Evolutionary conservation across 1,140 invertebrate genomes (phyloP).

Genomic region (Palaemon carinicauda): DNA sequence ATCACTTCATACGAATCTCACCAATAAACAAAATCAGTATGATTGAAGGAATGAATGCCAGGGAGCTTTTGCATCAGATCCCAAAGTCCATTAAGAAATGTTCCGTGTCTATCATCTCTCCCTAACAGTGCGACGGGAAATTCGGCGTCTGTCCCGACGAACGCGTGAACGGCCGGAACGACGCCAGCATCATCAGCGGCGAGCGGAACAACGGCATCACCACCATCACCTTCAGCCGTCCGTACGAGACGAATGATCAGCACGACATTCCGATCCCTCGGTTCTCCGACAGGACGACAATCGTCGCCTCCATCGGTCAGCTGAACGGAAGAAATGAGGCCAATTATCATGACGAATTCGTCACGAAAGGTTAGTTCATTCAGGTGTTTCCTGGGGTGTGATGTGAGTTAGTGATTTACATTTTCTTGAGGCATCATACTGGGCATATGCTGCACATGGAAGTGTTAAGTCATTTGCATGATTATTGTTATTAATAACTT

Average conservation of each 20-base stretch:
- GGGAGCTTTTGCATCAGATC: too few species aligned
- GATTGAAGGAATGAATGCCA: too few species aligned
- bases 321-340: slow-evolving; percentile 81
- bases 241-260: slow-evolving; percentile 77
- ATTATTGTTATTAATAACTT: too few species aligned
- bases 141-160: slow-evolving; percentile 86
- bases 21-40: too few species aligned
- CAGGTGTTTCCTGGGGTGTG: background rate
- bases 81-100: background rate
- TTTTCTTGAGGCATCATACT: too few species aligned
- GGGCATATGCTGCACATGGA: too few species aligned
- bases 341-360: slow-evolving; percentile 78
- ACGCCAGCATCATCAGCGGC: slow-evolving; percentile 78
- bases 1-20: too few species aligned
- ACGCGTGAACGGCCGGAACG: slow-evolving; percentile 81
- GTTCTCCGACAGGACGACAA: slow-evolving; percentile 59
- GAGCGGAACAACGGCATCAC: slow-evolving; percentile 81
- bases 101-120: background rate
- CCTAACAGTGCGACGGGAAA: slow-evolving; percentile 69
- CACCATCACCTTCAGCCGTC: slow-evolving; percentile 79
- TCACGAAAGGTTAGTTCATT: slow-evolving; percentile 69
- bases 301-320: slow-evolving; percentile 88
- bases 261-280: slow-evolving; percentile 48
- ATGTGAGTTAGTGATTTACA: background rate
- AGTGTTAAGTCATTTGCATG: too few species aligned